Evolutionary conservation across 2,888 invertebrate genomes (phyloP).

Genomic region (Andrena haemorrhoa): DNA sequence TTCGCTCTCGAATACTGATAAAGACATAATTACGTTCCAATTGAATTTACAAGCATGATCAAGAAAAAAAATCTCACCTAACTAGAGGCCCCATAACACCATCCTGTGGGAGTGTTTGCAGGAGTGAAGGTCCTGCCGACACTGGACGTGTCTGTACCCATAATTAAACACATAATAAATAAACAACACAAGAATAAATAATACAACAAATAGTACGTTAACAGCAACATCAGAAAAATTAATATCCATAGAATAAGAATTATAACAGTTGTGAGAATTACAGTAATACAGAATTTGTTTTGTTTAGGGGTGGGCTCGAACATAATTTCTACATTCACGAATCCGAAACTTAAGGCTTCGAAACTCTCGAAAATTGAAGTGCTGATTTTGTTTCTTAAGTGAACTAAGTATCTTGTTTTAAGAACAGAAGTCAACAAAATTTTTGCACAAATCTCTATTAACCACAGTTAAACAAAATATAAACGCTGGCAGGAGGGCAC

Average conservation of each 20-base stretch:
- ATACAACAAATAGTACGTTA: not conserved
- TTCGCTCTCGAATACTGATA: not conserved
- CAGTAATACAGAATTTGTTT: not conserved
- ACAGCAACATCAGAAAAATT: conserved; percentile 15
- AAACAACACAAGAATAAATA: conserved; percentile 39
- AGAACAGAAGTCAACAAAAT: too few relatives aligned
- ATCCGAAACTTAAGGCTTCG: too few relatives aligned
- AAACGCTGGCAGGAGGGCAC: too few relatives aligned
- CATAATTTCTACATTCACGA: too few relatives aligned
- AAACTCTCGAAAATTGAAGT: too few relatives aligned
- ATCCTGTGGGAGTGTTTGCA: conserved; percentile 86
- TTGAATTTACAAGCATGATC: conserved; percentile 5
- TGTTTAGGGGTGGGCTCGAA: not conserved
- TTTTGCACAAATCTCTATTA: too few relatives aligned
- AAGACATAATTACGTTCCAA: not conserved
- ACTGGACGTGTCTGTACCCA: conserved; percentile 86
- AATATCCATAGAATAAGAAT: not conserved
- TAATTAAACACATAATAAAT: conserved; percentile 55
- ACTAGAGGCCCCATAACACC: conserved; percentile 86
- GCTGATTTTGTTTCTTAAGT: too few relatives aligned
- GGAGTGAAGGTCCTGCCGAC: conserved; percentile 87
- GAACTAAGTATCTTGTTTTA: too few relatives aligned
- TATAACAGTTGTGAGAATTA: not conserved
- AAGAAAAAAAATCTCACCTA: conserved; percentile 84
- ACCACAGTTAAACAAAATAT: too few relatives aligned